Conservation (phyloP, 2,888 invertebrate species). For the Zonitis immaculata region DNA sequence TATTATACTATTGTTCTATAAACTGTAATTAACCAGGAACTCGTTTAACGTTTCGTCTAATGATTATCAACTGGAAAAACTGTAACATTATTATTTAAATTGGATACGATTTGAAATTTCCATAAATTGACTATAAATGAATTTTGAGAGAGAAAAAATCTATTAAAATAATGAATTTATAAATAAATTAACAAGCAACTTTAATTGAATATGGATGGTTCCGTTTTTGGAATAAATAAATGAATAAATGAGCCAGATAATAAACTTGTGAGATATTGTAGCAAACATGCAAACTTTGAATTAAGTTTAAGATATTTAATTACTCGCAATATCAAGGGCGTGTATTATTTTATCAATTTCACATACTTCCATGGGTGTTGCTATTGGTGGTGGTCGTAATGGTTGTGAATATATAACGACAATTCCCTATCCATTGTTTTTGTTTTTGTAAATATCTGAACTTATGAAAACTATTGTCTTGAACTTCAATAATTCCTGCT, state of each 20-base stretch:
- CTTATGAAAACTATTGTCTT: too few relatives aligned
- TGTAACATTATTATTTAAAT: background rate
- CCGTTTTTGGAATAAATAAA: too few relatives aligned
- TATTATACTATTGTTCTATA: slow-evolving; percentile 24
- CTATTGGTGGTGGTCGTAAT: slow-evolving; percentile 22
- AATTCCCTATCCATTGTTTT: too few relatives aligned
- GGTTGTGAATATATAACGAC: too few relatives aligned
- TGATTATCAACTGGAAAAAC: slow-evolving; percentile 5
- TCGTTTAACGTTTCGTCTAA: slow-evolving; percentile 12
- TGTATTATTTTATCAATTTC: slow-evolving; percentile 48
- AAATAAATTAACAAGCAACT: background rate
- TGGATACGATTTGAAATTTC: too few relatives aligned
- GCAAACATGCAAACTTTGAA: slow-evolving; percentile 40
- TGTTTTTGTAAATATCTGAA: too few relatives aligned
- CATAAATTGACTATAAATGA: too few relatives aligned
- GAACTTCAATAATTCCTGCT: too few relatives aligned
- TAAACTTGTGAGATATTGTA: background rate
- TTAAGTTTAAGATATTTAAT: slow-evolving; percentile 46
- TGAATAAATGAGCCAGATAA: too few relatives aligned
- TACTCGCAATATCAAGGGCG: slow-evolving; percentile 40
- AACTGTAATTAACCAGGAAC: slow-evolving; percentile 20
- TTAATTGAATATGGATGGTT: background rate
- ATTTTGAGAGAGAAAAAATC: background rate
- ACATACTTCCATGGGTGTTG: slow-evolving; percentile 46
- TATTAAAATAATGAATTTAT: background rate